These are phyloP conservation scores for Tethya wilhelma DNA, from an alignment of 37 sponge, comb jelly and placozoan genomes.

Conservation along the genomic window DNA sequence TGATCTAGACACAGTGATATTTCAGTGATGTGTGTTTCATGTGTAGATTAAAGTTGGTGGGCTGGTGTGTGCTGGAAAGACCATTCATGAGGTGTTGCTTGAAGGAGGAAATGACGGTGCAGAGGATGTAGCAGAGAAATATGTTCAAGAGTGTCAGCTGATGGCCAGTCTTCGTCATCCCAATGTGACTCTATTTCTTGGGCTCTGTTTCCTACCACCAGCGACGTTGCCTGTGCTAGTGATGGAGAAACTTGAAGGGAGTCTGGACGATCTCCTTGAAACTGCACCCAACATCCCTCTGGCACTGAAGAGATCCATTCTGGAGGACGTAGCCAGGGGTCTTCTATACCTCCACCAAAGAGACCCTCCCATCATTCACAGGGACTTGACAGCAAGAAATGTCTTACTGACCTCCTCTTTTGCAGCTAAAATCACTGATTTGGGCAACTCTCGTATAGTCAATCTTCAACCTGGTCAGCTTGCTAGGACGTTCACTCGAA, in stretches of 20 bases:
- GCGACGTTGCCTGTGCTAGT: slow-evolving; percentile 11
- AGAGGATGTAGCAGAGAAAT: not conserved
- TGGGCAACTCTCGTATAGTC: slow-evolving; percentile 29
- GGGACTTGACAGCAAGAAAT: slow-evolving; percentile 31
- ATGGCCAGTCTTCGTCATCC: slow-evolving; percentile 12
- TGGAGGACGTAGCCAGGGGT: slow-evolving; percentile 26
- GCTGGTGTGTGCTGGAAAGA: too few species aligned
- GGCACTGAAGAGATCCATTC: slow-evolving; percentile 10
- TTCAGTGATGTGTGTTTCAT: too few species aligned
- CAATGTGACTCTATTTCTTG: slow-evolving; percentile 13
- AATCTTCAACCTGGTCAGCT: not conserved
- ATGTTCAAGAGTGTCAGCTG: slow-evolving; percentile 8
- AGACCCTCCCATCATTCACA: slow-evolving; percentile 31
- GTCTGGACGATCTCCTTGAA: slow-evolving; percentile 17
- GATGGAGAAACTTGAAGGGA: slow-evolving; percentile 22
- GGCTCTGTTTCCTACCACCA: slow-evolving; percentile 8
- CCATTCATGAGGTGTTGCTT: not conserved
- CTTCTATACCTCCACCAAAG: slow-evolving; percentile 26
- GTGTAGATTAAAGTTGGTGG: too few species aligned
- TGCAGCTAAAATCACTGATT: slow-evolving; percentile 26
- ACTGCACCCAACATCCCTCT: slow-evolving; percentile 11
- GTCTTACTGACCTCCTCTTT: slow-evolving; percentile 27
- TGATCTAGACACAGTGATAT: too few species aligned
- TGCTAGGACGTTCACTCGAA: not conserved
- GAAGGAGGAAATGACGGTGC: not conserved